These are phyloP conservation scores for Mayetiola destructor DNA, from an alignment of 2,888 invertebrate species.

Conservation along the genomic window DNA sequence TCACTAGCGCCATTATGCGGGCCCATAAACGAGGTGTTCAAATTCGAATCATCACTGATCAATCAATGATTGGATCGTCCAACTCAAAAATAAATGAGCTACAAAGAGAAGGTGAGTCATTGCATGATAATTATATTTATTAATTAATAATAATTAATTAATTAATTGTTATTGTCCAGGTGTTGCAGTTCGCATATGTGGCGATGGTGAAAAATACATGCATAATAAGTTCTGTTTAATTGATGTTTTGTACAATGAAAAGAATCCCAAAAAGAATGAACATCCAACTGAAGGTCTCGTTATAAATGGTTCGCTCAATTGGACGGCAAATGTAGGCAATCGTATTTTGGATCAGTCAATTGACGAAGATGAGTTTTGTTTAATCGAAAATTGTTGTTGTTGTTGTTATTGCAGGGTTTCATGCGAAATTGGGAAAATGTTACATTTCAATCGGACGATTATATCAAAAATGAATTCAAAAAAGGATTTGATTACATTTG, in stretches of 20 bases:
- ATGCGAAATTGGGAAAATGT: background rate
- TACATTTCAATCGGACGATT: background rate
- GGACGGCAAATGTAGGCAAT: background rate
- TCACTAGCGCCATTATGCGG: background rate
- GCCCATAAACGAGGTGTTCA: background rate
- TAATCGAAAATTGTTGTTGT: background rate
- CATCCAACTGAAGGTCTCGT: background rate
- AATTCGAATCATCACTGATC: background rate
- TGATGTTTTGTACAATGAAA: background rate
- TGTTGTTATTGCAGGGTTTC: background rate
- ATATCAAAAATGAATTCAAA: background rate
- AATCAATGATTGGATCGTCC: background rate
- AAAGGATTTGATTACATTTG: background rate
- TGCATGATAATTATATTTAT: background rate
- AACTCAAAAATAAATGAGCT: background rate
- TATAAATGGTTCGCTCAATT: background rate
- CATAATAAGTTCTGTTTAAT: constrained; percentile 6
- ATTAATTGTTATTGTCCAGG: background rate
- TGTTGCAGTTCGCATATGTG: background rate
- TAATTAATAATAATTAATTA: background rate
- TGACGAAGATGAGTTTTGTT: background rate
- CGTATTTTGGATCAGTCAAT: background rate
- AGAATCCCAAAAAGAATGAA: background rate
- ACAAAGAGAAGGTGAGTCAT: background rate
- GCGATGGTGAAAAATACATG: background rate